A percentile compares a stretch with the other conserved stretches of the same genome.
Conservation (phyloP, 2,113 vertebrate species). For the Murina feae region DNA sequence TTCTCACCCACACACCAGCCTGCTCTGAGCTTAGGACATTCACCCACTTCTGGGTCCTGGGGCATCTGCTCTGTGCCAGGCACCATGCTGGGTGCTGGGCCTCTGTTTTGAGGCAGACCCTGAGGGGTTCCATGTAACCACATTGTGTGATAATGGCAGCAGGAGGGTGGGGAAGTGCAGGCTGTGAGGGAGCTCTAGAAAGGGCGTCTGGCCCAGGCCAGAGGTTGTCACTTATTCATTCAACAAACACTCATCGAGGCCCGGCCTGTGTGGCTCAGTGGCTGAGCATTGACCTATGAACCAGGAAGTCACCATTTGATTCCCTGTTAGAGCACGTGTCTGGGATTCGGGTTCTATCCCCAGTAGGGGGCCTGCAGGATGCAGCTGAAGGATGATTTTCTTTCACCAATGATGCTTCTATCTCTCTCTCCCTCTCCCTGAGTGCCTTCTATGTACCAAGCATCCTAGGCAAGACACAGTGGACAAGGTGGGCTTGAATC, state of each 20-base stretch:
- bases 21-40: background rate
- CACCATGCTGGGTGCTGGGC: accelerated
- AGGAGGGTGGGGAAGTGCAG: background rate
- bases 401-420: too few species aligned
- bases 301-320: too few species aligned
- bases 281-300: too few species aligned
- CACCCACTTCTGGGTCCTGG: background rate
- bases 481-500: background rate
- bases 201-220: background rate
- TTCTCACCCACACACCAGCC: too few species aligned
- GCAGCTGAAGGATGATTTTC: too few species aligned
- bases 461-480: background rate
- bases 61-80: background rate
- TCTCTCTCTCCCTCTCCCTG: too few species aligned
- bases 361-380: too few species aligned
- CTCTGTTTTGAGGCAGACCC: background rate
- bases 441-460: background rate
- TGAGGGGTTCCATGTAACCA: background rate
- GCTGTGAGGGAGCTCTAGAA: background rate
- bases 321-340: too few species aligned
- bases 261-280: too few species aligned
- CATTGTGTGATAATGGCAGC: accelerated
- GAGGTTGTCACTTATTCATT: background rate
- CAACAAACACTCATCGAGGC: background rate
- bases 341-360: too few species aligned